These are phyloP conservation scores for Philopedon plagiatum DNA, from an alignment of 2,888 invertebrate species.

Conservation along the genomic window DNA sequence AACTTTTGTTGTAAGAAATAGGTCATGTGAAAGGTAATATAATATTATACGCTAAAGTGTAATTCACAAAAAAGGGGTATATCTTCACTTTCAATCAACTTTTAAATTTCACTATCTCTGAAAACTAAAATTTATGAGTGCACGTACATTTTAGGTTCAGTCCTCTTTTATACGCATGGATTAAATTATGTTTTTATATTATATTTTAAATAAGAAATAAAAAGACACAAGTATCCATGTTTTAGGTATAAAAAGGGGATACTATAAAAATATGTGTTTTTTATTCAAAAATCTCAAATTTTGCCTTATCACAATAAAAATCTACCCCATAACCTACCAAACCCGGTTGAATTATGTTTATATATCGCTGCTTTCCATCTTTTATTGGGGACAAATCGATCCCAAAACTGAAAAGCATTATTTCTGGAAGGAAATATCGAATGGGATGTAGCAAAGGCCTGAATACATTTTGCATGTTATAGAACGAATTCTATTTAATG, in stretches of 20 bases:
- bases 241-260: background rate
- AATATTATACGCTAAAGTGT: too few species aligned
- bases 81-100: too few species aligned
- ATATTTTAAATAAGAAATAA: background rate
- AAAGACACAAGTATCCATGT: background rate
- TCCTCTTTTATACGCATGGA: too few species aligned
- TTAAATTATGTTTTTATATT: background rate
- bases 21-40: too few species aligned
- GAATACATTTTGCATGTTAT: slow-evolving; percentile 5
- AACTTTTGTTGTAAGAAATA: too few species aligned
- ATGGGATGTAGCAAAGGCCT: background rate
- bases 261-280: background rate
- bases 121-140: too few species aligned
- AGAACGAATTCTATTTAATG: background rate
- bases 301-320: slow-evolving; percentile 10
- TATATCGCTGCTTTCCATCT: slow-evolving; percentile 11
- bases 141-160: too few species aligned
- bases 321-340: slow-evolving; percentile 4
- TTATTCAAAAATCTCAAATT: background rate
- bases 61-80: too few species aligned
- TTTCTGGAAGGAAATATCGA: slow-evolving; percentile 6
- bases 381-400: slow-evolving; percentile 15
- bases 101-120: too few species aligned
- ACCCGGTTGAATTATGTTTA: slow-evolving; percentile 1
- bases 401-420: background rate